Conservation (phyloP, 1,140 invertebrate species). For the Calephelis virginiensis region DNA sequence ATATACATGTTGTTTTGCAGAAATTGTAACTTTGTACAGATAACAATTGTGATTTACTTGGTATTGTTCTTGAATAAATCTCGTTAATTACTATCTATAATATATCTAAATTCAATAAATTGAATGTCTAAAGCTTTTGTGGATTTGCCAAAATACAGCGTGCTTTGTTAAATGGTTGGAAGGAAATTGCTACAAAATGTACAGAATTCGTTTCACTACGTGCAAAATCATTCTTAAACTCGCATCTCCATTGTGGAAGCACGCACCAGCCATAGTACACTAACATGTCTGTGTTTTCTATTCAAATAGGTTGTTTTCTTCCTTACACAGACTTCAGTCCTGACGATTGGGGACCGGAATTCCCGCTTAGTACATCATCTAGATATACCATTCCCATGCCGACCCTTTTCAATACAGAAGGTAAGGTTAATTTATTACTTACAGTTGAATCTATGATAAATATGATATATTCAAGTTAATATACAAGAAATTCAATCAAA, state of each 20-base stretch:
- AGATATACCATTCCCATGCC: constrained; percentile 85
- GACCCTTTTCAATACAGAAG: constrained; percentile 85
- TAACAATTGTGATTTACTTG: not conserved
- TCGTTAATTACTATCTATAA: not conserved
- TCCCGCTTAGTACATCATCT: constrained; percentile 72
- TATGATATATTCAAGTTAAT: not conserved
- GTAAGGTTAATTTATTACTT: constrained; percentile 46
- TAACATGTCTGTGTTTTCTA: constrained; percentile 66
- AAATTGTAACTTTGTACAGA: not conserved
- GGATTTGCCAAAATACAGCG: constrained; percentile 7
- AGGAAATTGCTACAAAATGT: constrained; percentile 16
- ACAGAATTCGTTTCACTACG: constrained; percentile 7
- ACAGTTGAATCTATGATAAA: not conserved
- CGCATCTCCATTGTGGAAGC: constrained; percentile 25
- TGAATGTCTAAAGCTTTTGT: constrained; percentile 2
- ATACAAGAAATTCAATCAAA: too few relatives aligned
- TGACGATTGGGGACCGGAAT: constrained; percentile 84
- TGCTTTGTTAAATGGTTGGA: constrained; percentile 9
- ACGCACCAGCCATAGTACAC: constrained; percentile 47
- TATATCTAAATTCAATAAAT: not conserved
- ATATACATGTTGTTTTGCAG: not conserved
- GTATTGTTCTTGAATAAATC: not conserved
- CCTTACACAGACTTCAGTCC: constrained; percentile 79
- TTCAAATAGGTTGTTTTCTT: constrained; percentile 77
- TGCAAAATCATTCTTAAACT: constrained; percentile 23